Percentiles rank a stretch among this genome's conserved stretches.
Evolutionary conservation across 1,140 invertebrate species (phyloP).

Genomic region (Orius insidiosus): DNA sequence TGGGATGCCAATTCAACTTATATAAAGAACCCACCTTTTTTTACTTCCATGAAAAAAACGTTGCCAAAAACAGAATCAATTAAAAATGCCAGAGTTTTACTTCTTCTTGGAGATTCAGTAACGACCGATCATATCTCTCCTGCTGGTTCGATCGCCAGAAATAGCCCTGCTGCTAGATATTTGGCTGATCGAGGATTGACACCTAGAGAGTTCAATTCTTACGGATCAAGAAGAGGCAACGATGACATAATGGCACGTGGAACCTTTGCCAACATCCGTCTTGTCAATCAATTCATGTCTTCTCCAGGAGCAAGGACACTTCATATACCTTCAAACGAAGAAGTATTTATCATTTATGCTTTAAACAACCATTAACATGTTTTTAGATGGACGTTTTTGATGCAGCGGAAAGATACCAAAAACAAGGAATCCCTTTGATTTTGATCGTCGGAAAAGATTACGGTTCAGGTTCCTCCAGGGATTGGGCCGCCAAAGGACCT

Average conservation of each 20-base stretch:
- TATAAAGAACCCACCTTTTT: slow-evolving; percentile 95
- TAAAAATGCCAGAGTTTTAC: slow-evolving; percentile 52
- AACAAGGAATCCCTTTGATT: slow-evolving; percentile 55
- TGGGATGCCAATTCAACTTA: slow-evolving; percentile 89
- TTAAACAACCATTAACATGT: no score
- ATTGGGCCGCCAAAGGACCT: slow-evolving; percentile 98
- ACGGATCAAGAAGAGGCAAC: slow-evolving; percentile 89
- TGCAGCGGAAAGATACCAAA: slow-evolving; percentile 70
- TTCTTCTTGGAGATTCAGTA: slow-evolving; percentile 85
- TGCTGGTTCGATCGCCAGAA: slow-evolving; percentile 89
- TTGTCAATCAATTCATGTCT: slow-evolving; percentile 79
- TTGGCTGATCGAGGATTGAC: slow-evolving; percentile 65
- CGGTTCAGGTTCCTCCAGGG: slow-evolving; percentile 86
- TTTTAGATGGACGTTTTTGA: slow-evolving; percentile 82
- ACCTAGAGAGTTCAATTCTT: slow-evolving; percentile 92
- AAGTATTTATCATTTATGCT: slow-evolving; percentile 38
- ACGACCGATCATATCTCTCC: slow-evolving; percentile 98
- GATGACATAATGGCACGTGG: slow-evolving; percentile 93
- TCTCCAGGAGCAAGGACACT: slow-evolving; percentile 75
- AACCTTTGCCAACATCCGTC: slow-evolving; percentile 95
- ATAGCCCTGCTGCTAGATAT: slow-evolving; percentile 84
- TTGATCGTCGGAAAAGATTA: slow-evolving; percentile 94
- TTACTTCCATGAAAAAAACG: slow-evolving; percentile 61
- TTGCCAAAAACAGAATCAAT: slow-evolving; percentile 38
- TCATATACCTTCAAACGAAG: slow-evolving; percentile 73